Evolutionary conservation across 2,113 vertebrate species (phyloP).

Genomic region (Seriola rivoliana): DNA sequence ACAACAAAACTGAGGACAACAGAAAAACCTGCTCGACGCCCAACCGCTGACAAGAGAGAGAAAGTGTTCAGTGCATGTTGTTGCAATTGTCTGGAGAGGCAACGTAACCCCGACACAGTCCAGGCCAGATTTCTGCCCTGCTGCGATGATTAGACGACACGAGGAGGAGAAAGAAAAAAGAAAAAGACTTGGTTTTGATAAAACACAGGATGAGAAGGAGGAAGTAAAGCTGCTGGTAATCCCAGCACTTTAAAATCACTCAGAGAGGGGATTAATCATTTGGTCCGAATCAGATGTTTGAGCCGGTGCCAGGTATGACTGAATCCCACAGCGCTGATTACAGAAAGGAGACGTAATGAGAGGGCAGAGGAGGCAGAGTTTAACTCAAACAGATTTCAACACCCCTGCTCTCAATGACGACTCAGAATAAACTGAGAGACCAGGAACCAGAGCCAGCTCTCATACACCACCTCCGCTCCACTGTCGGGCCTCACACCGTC

Average conservation of each 20-base stretch:
- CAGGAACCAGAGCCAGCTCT: background rate
- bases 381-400: constrained; percentile 17
- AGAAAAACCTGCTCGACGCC: constrained; percentile 14
- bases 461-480: no score
- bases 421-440: background rate
- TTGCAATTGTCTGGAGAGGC: background rate
- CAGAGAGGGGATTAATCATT: constrained; percentile 22
- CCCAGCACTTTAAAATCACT: constrained; percentile 20
- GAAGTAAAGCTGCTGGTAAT: constrained; percentile 37
- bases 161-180: background rate
- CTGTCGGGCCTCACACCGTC: background rate
- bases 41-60: background rate
- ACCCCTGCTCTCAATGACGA: background rate
- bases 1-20: background rate
- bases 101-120: background rate
- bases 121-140: background rate
- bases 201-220: background rate
- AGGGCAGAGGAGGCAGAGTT: background rate
- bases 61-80: background rate
- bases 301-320: constrained; percentile 32
- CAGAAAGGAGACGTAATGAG: constrained; percentile 29
- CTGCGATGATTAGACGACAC: background rate
- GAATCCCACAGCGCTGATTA: constrained; percentile 24
- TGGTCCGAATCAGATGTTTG: constrained; percentile 37
- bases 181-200: constrained; percentile 1